These are phyloP conservation scores for Eupithecia centaureata DNA, from an alignment of 2,888 invertebrate species.

Conservation along the genomic window DNA sequence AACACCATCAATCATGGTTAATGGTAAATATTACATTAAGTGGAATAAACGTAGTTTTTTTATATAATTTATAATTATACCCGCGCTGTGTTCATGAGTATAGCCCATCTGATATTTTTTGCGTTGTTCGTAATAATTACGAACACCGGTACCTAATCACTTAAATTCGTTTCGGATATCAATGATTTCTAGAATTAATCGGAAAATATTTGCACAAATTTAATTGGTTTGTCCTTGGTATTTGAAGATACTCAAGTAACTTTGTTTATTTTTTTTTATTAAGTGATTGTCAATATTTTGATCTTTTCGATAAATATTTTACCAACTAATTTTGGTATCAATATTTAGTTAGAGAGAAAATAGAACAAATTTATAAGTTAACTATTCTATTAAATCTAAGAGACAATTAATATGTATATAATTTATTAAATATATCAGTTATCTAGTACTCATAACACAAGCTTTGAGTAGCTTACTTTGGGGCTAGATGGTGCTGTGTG, in stretches of 20 bases:
- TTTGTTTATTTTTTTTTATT: constrained; percentile 1
- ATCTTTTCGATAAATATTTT: constrained; percentile 4
- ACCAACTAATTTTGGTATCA: neutral
- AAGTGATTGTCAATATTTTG: constrained; percentile 1
- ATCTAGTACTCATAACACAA: too few species aligned
- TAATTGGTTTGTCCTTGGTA: constrained; percentile 27
- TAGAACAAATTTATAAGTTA: too few species aligned
- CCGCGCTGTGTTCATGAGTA: neutral
- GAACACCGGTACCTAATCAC: constrained; percentile 24
- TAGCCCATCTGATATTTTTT: neutral
- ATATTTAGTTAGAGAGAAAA: neutral
- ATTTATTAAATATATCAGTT: too few species aligned
- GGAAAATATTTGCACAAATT: constrained; percentile 10
- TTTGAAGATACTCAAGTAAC: neutral
- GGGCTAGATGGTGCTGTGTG: too few species aligned
- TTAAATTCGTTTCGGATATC: constrained; percentile 32
- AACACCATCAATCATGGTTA: neutral
- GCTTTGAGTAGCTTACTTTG: too few species aligned
- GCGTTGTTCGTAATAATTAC: neutral
- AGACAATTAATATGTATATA: too few species aligned
- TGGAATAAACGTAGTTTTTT: neutral
- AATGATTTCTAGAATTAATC: constrained; percentile 34
- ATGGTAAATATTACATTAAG: neutral
- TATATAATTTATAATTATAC: neutral
- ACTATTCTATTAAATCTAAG: too few species aligned